Conservation (phyloP, 2,888 invertebrate genomes). For the Campoplex nolae region DNA sequence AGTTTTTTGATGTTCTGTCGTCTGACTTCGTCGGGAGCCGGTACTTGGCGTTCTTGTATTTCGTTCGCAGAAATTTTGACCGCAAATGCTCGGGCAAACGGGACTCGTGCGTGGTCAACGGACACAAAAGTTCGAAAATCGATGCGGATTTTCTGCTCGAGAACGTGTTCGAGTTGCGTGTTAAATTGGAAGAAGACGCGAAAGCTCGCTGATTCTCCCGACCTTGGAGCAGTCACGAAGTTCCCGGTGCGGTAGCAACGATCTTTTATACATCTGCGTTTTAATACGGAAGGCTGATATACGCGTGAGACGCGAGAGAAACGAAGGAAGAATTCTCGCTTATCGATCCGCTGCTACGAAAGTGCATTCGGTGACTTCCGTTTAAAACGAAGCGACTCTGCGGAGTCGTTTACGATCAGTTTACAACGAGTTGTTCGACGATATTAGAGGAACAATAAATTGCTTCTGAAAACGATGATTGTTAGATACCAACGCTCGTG, state of each 20-base stretch:
- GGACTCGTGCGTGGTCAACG: neutral
- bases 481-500: neutral
- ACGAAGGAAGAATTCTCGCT: neutral
- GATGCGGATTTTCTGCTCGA: neutral
- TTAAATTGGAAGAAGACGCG: neutral
- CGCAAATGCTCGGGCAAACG: neutral
- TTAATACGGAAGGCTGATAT: neutral
- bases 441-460: neutral
- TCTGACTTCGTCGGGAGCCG: neutral
- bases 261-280: neutral
- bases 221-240: slow-evolving; percentile 7
- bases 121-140: neutral
- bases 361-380: neutral
- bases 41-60: neutral
- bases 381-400: neutral
- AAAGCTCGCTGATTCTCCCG: neutral
- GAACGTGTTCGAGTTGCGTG: neutral
- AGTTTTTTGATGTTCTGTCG: neutral
- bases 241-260: neutral
- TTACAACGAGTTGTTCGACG: neutral
- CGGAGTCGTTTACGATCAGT: too few relatives aligned
- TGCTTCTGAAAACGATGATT: neutral
- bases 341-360: slow-evolving; percentile 1
- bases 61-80: neutral
- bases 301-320: slow-evolving; percentile 4